Evolutionary conservation across 2,888 invertebrate species (phyloP).

Genomic region (Hypsopygia costalis): DNA sequence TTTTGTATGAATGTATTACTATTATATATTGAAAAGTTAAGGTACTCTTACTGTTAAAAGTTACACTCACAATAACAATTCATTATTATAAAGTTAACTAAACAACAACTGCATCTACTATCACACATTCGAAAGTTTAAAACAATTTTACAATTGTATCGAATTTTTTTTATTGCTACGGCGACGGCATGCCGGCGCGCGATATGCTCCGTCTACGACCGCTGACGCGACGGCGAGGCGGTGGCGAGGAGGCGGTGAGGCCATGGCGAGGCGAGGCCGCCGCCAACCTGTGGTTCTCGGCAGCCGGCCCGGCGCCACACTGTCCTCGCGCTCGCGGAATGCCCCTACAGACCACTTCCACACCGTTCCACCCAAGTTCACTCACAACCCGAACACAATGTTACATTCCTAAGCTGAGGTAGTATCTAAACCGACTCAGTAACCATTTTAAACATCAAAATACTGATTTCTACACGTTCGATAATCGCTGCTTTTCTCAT

Average conservation of each 20-base stretch:
- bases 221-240: background rate
- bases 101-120: constrained; percentile 82
- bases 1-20: constrained; percentile 45
- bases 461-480: constrained; percentile 29
- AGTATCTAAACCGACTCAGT: constrained; percentile 31
- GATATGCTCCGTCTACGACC: constrained; percentile 42
- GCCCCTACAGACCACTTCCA: constrained; percentile 5
- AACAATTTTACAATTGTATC: constrained; percentile 79
- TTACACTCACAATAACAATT: constrained; percentile 79
- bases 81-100: constrained; percentile 77
- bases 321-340: background rate
- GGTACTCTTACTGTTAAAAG: constrained; percentile 68
- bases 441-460: constrained; percentile 27
- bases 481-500: constrained; percentile 10
- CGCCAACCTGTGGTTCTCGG: constrained; percentile 3
- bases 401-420: constrained; percentile 35
- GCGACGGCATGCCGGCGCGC: constrained; percentile 59
- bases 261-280: constrained; percentile 9
- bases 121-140: constrained; percentile 81
- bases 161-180: constrained; percentile 78
- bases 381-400: constrained; percentile 28
- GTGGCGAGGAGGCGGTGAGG: constrained; percentile 8
- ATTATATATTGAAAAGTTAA: constrained; percentile 50
- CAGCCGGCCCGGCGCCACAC: no score
- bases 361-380: constrained; percentile 19